phyloP scores from a whole-genome alignment of 2,888 invertebrate species.

The Diadromus collaris region DNA sequence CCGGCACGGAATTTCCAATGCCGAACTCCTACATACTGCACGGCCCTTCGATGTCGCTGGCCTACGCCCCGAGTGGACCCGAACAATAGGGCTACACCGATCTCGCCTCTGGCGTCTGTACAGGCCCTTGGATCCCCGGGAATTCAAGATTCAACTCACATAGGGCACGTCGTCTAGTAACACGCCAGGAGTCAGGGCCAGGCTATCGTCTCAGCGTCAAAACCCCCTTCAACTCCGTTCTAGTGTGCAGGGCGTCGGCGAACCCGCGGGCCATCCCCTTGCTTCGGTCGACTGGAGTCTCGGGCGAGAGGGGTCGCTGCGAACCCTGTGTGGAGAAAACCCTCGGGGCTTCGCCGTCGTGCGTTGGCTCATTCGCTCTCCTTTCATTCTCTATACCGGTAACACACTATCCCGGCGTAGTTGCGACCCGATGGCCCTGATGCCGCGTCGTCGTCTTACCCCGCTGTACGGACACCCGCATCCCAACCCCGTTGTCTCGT shows the following conservation, averaged over 20 bases:
- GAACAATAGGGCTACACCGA: conserved; percentile 53
- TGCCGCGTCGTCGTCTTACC: conserved; percentile 18
- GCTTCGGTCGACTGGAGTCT: conserved; percentile 26
- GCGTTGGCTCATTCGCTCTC: conserved; percentile 20
- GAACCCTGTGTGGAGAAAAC: conserved; percentile 47
- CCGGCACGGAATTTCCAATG: conserved; percentile 41
- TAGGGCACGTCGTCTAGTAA: conserved; percentile 42
- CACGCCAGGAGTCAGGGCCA: conserved; percentile 48
- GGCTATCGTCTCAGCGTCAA: conserved; percentile 44
- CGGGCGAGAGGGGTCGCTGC: conserved; percentile 26
- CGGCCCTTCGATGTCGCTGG: conserved; percentile 31
- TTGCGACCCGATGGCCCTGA: conserved; percentile 31
- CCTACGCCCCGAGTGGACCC: conserved; percentile 2
- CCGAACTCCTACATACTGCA: conserved; percentile 26
- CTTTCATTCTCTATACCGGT: conserved; percentile 28
- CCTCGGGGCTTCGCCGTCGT: conserved; percentile 56
- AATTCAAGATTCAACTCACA: conserved; percentile 45
- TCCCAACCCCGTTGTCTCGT: conserved; percentile 41
- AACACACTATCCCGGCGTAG: conserved; percentile 41
- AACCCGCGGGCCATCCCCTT: conserved; percentile 7
- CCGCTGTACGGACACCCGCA: conserved; percentile 13
- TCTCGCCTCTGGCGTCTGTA: conserved; percentile 31
- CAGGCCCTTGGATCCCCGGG: conserved; percentile 29
- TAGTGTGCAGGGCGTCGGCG: conserved; percentile 13
- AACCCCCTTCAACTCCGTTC: conserved; percentile 28